Base-by-base conservation (phyloP, 2,888 invertebrate species). In the Eupsilia transversa region DNA sequence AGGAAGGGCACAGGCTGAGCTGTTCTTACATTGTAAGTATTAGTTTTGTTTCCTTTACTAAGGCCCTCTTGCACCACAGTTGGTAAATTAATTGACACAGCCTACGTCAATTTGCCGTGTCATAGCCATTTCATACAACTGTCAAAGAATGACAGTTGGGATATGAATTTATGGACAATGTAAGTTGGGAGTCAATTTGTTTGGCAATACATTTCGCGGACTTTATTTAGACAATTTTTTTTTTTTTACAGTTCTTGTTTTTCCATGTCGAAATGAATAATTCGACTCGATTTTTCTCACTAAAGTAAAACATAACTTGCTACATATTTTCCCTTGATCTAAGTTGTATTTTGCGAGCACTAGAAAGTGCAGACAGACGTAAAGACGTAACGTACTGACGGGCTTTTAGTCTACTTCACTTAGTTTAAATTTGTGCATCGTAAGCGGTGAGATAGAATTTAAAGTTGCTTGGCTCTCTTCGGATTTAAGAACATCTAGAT, bases 1-100 rank as follows among this genome's bases (percentile, higher is more conserved):
- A 3, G 98, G 97, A 4, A 97, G 97, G 74, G 97, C 97, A 0
- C 97, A 97, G 85, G 97, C 97, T 1, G 97, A 97, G 78, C 96
- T 98, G 79, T 97, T 97, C 89, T 91, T 98, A 71, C 97, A 97
- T 89, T 94, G 98, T 98, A 92, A 97, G 97, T 97, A 1, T 27
- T 17, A 0, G 1, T 33, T 65, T 17, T 33, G 0, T 33, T 65
- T 17, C n/a, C n/a, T 30, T 30, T 43, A 63, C 27, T 27, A 63
- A 41, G 9, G 1, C 5, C 64, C 10, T 5, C 43, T n/a, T 17
- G 14, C 14, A 64, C 46, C 2, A 33, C 30, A 1, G 12, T 23
- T 59, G 23, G 30, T 33, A 12, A 59, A 23, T 33, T 6, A 3
- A 33, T 33, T 57, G 12, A 23, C 59, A 59, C 23, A 33, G 10